Evolutionary conservation across 2,797 vertebrate species (phyloP).

Genomic region (Lycodopsis pacificus): DNA sequence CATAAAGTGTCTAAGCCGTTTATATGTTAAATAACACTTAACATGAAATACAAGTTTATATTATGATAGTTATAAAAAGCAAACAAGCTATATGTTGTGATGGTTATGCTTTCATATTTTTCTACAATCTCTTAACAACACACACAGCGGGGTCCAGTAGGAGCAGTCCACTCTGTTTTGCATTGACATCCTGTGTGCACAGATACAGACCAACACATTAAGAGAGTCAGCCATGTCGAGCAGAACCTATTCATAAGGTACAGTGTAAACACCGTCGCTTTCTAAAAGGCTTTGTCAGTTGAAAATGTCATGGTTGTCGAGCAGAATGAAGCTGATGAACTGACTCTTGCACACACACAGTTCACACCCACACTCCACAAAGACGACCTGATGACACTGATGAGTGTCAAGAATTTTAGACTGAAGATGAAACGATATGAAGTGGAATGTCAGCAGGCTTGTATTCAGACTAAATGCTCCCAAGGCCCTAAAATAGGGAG

Average conservation of each 20-base stretch:
- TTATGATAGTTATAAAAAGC: too few relatives aligned
- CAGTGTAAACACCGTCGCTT: too few relatives aligned
- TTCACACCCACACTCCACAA: neutral
- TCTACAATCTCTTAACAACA: too few relatives aligned
- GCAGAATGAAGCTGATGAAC: conserved; percentile 5
- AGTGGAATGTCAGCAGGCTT: neutral
- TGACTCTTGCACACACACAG: neutral
- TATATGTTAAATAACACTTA: too few relatives aligned
- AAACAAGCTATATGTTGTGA: too few relatives aligned
- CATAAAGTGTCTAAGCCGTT: too few relatives aligned
- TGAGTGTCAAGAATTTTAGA: neutral
- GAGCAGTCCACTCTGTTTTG: neutral
- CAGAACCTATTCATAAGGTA: neutral
- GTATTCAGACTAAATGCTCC: neutral
- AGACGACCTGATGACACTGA: neutral
- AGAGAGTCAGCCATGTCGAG: neutral
- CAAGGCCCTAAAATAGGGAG: neutral
- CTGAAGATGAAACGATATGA: neutral
- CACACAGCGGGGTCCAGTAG: too few relatives aligned
- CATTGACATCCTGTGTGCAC: neutral
- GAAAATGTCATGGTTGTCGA: neutral
- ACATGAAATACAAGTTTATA: too few relatives aligned
- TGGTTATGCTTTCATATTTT: too few relatives aligned
- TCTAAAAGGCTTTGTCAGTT: neutral
- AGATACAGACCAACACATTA: neutral